phyloP scores from a whole-genome alignment of 2,113 vertebrate species.

The Oryctolagus cuniculus region DNA sequence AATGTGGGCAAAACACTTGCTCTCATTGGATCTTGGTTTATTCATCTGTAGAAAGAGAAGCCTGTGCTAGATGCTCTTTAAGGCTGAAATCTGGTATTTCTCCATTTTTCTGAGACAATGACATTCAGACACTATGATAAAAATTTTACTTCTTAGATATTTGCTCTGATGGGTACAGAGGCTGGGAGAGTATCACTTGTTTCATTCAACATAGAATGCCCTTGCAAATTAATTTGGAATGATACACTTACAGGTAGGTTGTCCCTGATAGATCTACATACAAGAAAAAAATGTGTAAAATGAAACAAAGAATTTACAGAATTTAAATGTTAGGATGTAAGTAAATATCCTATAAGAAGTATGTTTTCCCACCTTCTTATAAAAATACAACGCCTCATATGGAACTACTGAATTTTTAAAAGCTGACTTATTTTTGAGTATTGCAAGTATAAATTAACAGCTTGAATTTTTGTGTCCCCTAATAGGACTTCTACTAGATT shows the following conservation, averaged over 20 bases:
- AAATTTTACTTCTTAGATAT: slow-evolving; percentile 66
- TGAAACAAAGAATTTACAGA: slow-evolving; percentile 74
- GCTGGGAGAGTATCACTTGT: not conserved
- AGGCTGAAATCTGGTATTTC: not conserved
- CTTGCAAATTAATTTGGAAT: slow-evolving; percentile 82
- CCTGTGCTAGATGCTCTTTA: not conserved
- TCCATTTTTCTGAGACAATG: not conserved
- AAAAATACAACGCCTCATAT: slow-evolving; percentile 84
- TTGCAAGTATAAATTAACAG: slow-evolving; percentile 43
- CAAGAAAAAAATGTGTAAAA: slow-evolving; percentile 74
- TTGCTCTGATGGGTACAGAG: slow-evolving; percentile 67
- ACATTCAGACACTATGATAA: not conserved
- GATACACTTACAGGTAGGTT: slow-evolving; percentile 74
- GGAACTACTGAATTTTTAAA: slow-evolving; percentile 79
- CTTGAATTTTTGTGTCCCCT: not conserved
- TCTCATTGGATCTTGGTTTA: not conserved
- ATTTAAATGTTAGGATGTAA: slow-evolving; percentile 83
- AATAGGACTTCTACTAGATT: not conserved
- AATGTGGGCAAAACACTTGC: not conserved
- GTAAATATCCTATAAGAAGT: slow-evolving; percentile 87
- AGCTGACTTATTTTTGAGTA: slow-evolving; percentile 64
- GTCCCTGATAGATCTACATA: slow-evolving; percentile 74
- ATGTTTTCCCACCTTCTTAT: slow-evolving; percentile 82
- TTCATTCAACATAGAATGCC: slow-evolving; percentile 82
- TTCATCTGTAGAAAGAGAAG: not conserved